phyloP scores from a whole-genome alignment of 2,888 invertebrate species.

The Cataglyphis cursor region DNA sequence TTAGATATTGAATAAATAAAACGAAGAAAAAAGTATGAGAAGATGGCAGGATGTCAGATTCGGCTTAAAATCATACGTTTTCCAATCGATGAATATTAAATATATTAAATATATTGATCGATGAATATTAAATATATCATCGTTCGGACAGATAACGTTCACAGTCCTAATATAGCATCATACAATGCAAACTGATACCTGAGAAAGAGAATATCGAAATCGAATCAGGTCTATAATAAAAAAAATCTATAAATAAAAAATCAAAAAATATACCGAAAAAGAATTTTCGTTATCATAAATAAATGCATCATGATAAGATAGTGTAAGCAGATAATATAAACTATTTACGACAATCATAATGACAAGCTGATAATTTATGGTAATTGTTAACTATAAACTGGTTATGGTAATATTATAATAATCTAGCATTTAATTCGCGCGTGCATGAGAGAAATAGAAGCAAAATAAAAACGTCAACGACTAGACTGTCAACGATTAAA shows the following conservation, averaged over 20 bases:
- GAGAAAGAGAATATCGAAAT: conserved; percentile 15
- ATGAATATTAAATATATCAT: conserved; percentile 64
- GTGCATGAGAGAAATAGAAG: not conserved
- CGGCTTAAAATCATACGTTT: conserved; percentile 5
- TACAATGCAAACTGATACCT: conserved; percentile 8
- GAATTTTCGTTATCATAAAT: not conserved
- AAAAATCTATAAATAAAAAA: no score
- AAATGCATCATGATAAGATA: conserved; percentile 18
- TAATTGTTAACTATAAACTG: conserved; percentile 12
- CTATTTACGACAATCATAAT: not conserved
- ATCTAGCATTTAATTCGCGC: conserved; percentile 1
- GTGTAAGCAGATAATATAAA: not conserved
- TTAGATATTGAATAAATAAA: conserved; percentile 56
- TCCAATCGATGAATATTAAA: conserved; percentile 57
- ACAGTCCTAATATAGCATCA: conserved; percentile 14
- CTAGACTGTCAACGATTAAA: not conserved
- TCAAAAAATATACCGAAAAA: not conserved
- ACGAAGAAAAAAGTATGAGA: not conserved
- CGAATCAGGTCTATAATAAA: not conserved
- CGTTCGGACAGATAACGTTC: conserved; percentile 46
- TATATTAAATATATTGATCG: no score
- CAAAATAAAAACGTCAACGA: not conserved
- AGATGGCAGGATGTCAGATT: conserved; percentile 20
- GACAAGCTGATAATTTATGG: not conserved
- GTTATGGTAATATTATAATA: conserved; percentile 8